Base-by-base conservation (phyloP, 2,888 invertebrate species). In the Mallateleia sp. region DNA sequence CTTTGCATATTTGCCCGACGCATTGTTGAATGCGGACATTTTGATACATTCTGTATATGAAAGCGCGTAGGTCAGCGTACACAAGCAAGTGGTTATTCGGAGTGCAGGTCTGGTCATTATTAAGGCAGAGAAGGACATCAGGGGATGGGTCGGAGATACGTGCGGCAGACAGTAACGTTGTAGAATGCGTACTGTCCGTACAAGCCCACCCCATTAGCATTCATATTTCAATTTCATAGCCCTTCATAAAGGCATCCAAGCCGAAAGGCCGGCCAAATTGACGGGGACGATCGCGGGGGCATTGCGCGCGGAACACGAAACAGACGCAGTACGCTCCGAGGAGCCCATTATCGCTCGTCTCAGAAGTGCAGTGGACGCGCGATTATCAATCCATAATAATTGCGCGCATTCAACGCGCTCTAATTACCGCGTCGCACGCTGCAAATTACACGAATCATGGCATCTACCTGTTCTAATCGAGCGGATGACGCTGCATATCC, bases 371-470 rank as follows among this genome's bases (percentile, higher is more conserved):
- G 91, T 90, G 90, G 89, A 89, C 90, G 88, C 90, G 91, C 90
- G 92, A 92, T 93, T 94, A 93, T 93, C 93, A 93, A 94, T 93
- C 92, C 93, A 91, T 91, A 93, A 93, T 94, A 94, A 94, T 94
- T 94, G 93, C 91, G 92, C 91, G 91, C 92, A 93, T 93, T 94
- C 93, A 45, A 42, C 93, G 91, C 89, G 91, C 90, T 90, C 92
- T 94, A 93, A 94, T 94, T 94, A 93, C 89, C 92, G 89, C 92
- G 89, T 89, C 67, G 67, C 24, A 42, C 52, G 79, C 42, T 67
- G 62, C 58, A 78, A 78, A 78, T 78, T 69, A 69, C 78, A 60
- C 78, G 82, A 82, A 74, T 82, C 75, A 62, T 50, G 58, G 50
- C 67, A 47, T 58, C 71, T 77, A 66, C 45, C 71, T 71, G 72